A percentile compares a stretch with the other conserved stretches of the same genome.
These are phyloP conservation scores for Arrhamphus sclerolepis DNA, from an alignment of 2,797 vertebrate genomes.

Conservation along the genomic window DNA sequence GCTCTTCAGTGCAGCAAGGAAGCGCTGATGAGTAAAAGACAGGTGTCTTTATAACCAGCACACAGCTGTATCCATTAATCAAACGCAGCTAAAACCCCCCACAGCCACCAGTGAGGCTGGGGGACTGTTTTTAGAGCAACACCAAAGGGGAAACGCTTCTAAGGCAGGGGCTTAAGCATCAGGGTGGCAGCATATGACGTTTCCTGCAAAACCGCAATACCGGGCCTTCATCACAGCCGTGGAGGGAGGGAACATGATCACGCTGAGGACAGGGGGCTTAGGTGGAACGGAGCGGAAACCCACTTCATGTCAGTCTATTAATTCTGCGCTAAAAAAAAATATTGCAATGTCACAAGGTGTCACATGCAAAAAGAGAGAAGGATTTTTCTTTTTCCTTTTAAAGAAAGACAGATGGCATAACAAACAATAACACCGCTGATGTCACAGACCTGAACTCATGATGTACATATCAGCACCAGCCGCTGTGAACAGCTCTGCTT, in stretches of 20 bases:
- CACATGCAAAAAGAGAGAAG: background rate
- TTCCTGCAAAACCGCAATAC: conserved; percentile 55
- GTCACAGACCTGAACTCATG: no score
- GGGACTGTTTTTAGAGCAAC: conserved; percentile 47
- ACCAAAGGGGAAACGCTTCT: conserved; percentile 30
- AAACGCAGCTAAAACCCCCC: conserved; percentile 47
- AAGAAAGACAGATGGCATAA: no score
- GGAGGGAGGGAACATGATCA: conserved; percentile 45
- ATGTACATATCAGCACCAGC: no score
- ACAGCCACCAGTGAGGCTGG: conserved; percentile 30
- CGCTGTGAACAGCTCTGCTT: no score
- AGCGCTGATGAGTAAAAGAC: conserved; percentile 64
- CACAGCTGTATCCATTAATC: conserved; percentile 72
- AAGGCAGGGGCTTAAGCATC: conserved; percentile 33
- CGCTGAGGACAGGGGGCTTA: conserved; percentile 44
- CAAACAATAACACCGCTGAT: no score
- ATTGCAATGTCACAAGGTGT: no score
- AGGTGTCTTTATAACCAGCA: conserved; percentile 66
- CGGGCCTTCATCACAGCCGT: conserved; percentile 32
- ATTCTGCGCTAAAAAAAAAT: background rate
- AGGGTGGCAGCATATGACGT: conserved; percentile 41
- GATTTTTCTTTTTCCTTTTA: background rate
- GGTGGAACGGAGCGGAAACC: conserved; percentile 15
- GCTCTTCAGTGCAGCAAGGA: conserved; percentile 60
- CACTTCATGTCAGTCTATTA: conserved; percentile 26